These are phyloP conservation scores for Rosalia funebris DNA, from an alignment of 2,888 invertebrate genomes.

Conservation along the genomic window DNA sequence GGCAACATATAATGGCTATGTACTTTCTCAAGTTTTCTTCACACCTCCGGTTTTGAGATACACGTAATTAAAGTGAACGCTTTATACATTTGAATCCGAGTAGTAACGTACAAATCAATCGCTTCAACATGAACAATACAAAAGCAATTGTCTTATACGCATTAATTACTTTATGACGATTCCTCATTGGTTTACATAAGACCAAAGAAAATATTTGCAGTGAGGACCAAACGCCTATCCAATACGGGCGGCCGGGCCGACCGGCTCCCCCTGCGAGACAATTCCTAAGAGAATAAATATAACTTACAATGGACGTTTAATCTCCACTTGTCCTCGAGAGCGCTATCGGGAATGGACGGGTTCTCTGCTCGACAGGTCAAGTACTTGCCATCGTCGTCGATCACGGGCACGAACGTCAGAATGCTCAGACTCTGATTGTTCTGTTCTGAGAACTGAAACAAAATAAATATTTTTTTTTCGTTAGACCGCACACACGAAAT, in stretches of 20 bases:
- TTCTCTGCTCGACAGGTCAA: constrained; percentile 90
- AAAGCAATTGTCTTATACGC: too few species aligned
- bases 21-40: too few species aligned
- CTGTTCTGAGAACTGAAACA: constrained; percentile 78
- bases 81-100: too few species aligned
- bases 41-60: too few species aligned
- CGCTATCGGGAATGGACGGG: constrained; percentile 83
- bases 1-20: too few species aligned
- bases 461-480: constrained; percentile 17
- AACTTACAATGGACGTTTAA: constrained; percentile 88
- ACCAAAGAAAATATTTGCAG: too few species aligned
- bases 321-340: constrained; percentile 87
- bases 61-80: too few species aligned
- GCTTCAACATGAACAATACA: too few species aligned
- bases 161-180: too few species aligned
- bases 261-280: background rate
- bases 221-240: too few species aligned
- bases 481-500: background rate
- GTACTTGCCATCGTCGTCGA: constrained; percentile 90
- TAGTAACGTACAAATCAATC: too few species aligned
- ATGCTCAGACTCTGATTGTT: constrained; percentile 88
- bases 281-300: constrained; percentile 35
- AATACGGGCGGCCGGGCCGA: background rate
- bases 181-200: too few species aligned
- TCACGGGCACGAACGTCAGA: constrained; percentile 82